Evolutionary conservation across 1,140 invertebrate species (phyloP).

Genomic region (Pteromalus puparum): DNA sequence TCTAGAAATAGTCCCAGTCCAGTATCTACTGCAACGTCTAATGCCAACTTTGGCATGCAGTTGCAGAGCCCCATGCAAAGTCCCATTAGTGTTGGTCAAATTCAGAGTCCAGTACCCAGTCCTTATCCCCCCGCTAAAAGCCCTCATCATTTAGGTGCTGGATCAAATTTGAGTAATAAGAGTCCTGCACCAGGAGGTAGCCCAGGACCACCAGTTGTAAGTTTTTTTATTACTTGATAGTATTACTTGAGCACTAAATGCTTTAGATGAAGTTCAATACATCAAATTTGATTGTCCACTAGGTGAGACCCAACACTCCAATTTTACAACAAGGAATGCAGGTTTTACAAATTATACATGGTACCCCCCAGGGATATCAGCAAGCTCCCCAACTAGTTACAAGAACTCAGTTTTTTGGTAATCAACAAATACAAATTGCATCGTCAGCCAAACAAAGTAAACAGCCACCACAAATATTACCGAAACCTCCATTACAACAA

Average conservation of each 20-base stretch:
- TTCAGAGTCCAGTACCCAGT: slow-evolving; percentile 73
- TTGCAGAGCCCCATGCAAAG: slow-evolving; percentile 74
- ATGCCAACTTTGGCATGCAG: slow-evolving; percentile 70
- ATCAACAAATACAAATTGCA: slow-evolving; percentile 74
- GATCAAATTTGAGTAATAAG: slow-evolving; percentile 67
- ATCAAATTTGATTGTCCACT: slow-evolving; percentile 20
- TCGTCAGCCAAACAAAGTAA: slow-evolving; percentile 69
- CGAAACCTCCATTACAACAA: slow-evolving; percentile 72
- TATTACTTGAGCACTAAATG: neutral
- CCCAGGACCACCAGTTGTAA: slow-evolving; percentile 72
- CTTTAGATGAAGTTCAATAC: neutral
- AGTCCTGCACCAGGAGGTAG: slow-evolving; percentile 72
- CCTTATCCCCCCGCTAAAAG: slow-evolving; percentile 74
- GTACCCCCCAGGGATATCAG: slow-evolving; percentile 71
- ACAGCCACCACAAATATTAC: slow-evolving; percentile 73
- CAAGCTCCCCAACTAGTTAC: slow-evolving; percentile 69
- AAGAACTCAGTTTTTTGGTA: slow-evolving; percentile 71
- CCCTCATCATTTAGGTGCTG: slow-evolving; percentile 68
- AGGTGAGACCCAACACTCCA: slow-evolving; percentile 72
- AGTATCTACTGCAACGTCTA: slow-evolving; percentile 66
- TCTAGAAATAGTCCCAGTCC: slow-evolving; percentile 73
- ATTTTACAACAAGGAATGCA: slow-evolving; percentile 74
- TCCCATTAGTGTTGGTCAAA: slow-evolving; percentile 72
- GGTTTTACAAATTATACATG: slow-evolving; percentile 73
- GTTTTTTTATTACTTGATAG: slow-evolving; percentile 51